A percentile compares a stretch with the other conserved stretches of the same genome.
Conservation (phyloP, 23 tunicate species). For the Trididemnum clinides region DNA sequence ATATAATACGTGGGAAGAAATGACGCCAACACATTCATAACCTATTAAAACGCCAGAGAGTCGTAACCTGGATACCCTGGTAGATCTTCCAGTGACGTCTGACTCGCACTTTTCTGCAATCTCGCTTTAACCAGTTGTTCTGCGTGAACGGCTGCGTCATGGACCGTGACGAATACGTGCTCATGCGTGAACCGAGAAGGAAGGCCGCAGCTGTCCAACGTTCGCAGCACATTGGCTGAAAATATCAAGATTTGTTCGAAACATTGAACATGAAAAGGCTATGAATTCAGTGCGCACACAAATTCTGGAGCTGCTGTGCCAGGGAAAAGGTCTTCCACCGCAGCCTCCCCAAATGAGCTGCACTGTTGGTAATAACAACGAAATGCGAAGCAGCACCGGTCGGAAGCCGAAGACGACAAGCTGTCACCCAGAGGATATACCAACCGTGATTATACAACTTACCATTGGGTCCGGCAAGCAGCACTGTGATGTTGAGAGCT, state of each 20-base stretch:
- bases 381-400: background rate
- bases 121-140: constrained; percentile 44
- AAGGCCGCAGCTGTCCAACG: constrained; percentile 73
- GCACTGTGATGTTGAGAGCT: constrained; percentile 64
- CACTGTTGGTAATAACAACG: too few species aligned
- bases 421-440: too few species aligned
- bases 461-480: constrained; percentile 69
- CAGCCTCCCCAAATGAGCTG: too few species aligned
- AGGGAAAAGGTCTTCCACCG: too few species aligned
- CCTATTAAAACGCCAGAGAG: constrained; percentile 65
- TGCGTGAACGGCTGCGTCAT: constrained; percentile 75
- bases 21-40: too few species aligned
- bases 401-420: background rate
- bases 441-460: too few species aligned
- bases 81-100: constrained; percentile 36
- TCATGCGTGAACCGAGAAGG: constrained; percentile 50
- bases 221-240: constrained; percentile 63
- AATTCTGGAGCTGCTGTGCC: too few species aligned
- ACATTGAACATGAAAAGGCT: too few species aligned
- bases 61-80: constrained; percentile 97
- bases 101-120: background rate
- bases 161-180: constrained; percentile 79
- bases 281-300: too few species aligned
- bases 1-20: too few species aligned
- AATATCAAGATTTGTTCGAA: too few species aligned